These are phyloP conservation scores for Aleiodes alternator DNA, from an alignment of 2,888 invertebrate genomes.

Conservation along the genomic window DNA sequence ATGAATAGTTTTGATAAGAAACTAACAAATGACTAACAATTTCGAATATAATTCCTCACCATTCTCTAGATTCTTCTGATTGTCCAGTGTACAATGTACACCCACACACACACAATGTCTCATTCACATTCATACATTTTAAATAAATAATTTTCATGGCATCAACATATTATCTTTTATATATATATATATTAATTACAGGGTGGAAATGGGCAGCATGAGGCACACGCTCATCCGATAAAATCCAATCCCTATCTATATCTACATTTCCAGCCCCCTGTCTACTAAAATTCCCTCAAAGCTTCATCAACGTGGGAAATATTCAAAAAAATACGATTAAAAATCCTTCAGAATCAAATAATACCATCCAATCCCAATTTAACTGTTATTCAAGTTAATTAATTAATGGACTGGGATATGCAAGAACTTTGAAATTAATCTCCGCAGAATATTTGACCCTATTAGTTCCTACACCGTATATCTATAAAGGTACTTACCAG, in stretches of 20 bases:
- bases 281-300: conserved; percentile 32
- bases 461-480: background rate
- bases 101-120: conserved; percentile 58
- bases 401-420: conserved; percentile 17
- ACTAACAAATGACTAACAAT: background rate
- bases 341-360: conserved; percentile 44
- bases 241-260: conserved; percentile 17
- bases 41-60: background rate
- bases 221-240: conserved; percentile 53
- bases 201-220: conserved; percentile 59
- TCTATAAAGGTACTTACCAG: conserved; percentile 7
- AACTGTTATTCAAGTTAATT: background rate
- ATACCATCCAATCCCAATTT: conserved; percentile 30
- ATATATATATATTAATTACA: conserved; percentile 59
- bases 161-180: conserved; percentile 71
- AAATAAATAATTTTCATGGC: conserved; percentile 62
- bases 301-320: conserved; percentile 59
- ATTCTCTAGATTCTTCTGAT: conserved; percentile 52
- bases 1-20: no score
- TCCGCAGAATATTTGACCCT: conserved; percentile 21
- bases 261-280: conserved; percentile 35
- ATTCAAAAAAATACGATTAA: conserved; percentile 49
- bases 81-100: conserved; percentile 4
- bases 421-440: conserved; percentile 31
- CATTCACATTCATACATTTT: conserved; percentile 64